A percentile compares a stretch with the other conserved stretches of the same genome.
Conservation (phyloP, 2,888 invertebrate genomes). For the Digitonthophagus gazella region DNA sequence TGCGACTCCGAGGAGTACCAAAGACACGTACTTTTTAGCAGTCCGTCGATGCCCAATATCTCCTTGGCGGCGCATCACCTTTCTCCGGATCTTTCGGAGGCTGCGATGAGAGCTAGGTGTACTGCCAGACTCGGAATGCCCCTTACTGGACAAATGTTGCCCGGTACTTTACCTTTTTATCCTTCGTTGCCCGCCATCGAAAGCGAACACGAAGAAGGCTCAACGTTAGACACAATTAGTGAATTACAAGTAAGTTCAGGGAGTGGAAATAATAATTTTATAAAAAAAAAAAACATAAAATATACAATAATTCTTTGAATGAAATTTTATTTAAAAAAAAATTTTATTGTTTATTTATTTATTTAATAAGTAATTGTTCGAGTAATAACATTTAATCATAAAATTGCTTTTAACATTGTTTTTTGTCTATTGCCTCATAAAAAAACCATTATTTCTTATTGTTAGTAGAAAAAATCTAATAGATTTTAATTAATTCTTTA, state of each 20-base stretch:
- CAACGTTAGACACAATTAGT: slow-evolving; percentile 52
- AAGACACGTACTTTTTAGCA: slow-evolving; percentile 73
- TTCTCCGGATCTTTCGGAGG: slow-evolving; percentile 65
- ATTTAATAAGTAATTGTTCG: no score
- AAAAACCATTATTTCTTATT: no score
- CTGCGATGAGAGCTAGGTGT: slow-evolving; percentile 72
- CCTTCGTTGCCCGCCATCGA: slow-evolving; percentile 62
- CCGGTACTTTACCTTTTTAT: slow-evolving; percentile 69
- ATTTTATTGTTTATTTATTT: no score
- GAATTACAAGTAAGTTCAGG: slow-evolving; percentile 44
- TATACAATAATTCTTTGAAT: no score
- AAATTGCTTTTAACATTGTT: no score
- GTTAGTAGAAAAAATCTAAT: no score
- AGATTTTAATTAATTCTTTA: no score
- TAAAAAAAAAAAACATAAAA: no score
- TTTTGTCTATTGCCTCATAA: no score
- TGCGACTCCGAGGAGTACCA: slow-evolving; percentile 70
- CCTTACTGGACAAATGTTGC: slow-evolving; percentile 63
- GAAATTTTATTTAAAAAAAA: no score
- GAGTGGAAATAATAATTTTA: no score
- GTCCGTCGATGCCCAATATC: slow-evolving; percentile 96
- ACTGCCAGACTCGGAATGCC: slow-evolving; percentile 67
- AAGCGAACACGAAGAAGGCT: slow-evolving; percentile 55
- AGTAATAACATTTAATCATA: no score
- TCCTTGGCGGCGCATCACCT: slow-evolving; percentile 65